Percentiles rank a stretch among this genome's conserved stretches.
Evolutionary conservation across 1,140 invertebrate genomes (phyloP).

Genomic region (Marisa cornuarietis): DNA sequence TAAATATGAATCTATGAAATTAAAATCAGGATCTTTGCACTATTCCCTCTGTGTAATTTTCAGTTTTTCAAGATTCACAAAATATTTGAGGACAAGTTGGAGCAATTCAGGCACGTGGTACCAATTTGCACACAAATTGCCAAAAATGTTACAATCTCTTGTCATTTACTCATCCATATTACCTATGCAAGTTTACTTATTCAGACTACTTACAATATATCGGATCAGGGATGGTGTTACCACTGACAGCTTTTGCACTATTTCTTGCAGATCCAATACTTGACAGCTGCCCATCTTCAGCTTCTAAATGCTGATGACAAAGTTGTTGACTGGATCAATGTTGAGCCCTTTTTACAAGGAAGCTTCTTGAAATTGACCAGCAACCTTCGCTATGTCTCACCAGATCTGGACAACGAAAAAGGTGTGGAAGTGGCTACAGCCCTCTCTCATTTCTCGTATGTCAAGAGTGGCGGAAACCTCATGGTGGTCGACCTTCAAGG

Average conservation of each 20-base stretch:
- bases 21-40: neutral
- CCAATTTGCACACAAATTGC: too few relatives aligned
- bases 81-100: neutral
- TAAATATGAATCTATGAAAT: neutral
- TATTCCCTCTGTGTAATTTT: neutral
- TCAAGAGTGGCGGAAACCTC: conserved; percentile 18
- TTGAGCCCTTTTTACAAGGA: conserved; percentile 36
- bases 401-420: neutral
- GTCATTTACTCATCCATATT: neutral
- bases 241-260: too few relatives aligned
- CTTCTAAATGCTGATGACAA: conserved; percentile 18
- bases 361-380: conserved; percentile 38
- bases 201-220: neutral
- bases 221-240: too few relatives aligned
- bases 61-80: neutral
- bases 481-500: conserved; percentile 41
- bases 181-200: neutral
- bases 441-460: conserved; percentile 33
- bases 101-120: too few relatives aligned
- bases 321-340: conserved; percentile 35
- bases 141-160: neutral
- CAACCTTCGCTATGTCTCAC: conserved; percentile 25
- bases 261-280: conserved; percentile 23
- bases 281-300: conserved; percentile 33
- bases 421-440: conserved; percentile 32